Base-by-base conservation (phyloP, 2,888 invertebrate species). In the Unio pictorum region DNA sequence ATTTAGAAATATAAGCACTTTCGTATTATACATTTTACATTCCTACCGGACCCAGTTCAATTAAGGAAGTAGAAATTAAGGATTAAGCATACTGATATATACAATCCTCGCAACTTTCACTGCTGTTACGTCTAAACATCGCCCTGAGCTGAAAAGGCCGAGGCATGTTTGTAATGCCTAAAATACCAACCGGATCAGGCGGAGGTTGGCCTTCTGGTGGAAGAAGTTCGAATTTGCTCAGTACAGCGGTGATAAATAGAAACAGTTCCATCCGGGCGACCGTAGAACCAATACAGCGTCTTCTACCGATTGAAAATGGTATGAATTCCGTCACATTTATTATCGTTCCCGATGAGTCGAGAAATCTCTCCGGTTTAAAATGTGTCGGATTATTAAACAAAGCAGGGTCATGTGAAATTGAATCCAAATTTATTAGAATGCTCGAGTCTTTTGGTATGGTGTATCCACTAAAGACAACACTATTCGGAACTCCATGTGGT, bases 311-410 rank as follows among this genome's bases (percentile, higher is more conserved):
- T 18, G 73, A 72, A 58, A 81, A 81, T 3, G 81, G 75, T 30
- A 80, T 72, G 55, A 79, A 72, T 64, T 76, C 70, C 11, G 74
- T 75, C 4, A 67, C 69, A 23, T 67, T 60, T 3, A 56, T 55
- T 20, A 74, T 20, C 30, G 72, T 67, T 8, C 76, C 74, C 2
- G 70, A 64, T 17, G 45, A 63, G 34, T 74, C 74, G 8, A 85
- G 67, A 66, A 84, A 84, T 17, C 81, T 73, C 28, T 82, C 80
- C 5, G 85, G 85, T 17, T 79, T 66, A 67, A 85, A 85, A 55
- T 66, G 55, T 17, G 72, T 63, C 0, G 85, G 83, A 45, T 84
- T 68, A 1, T 63, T 68, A 74, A 82, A 85, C 6, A 76, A 23
- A 1, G 60, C 34, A 17, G 74, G 70, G 67, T 85, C 85, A 8